A percentile compares a stretch with the other conserved stretches of the same genome.
Conservation (phyloP, 2,113 vertebrate species). For the Galemys pyrenaicus region DNA sequence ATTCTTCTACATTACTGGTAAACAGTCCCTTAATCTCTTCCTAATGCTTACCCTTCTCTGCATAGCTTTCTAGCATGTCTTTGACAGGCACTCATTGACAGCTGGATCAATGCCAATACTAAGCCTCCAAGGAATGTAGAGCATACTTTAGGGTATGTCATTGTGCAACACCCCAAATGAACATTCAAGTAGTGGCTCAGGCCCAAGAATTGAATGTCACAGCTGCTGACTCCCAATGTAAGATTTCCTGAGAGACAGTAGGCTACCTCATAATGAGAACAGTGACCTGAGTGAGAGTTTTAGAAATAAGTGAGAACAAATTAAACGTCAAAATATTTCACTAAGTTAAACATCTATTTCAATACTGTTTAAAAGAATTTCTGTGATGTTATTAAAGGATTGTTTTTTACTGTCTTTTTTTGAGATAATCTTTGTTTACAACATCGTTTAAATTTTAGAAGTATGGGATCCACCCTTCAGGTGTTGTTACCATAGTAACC, state of each 20-base stretch:
- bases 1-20: conserved; percentile 25
- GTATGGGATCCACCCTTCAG: no score
- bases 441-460: no score
- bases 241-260: not conserved
- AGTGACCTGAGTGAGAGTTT: not conserved
- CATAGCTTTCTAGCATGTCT: not conserved
- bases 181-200: not conserved
- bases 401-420: no score
- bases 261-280: not conserved
- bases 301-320: not conserved
- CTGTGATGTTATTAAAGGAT: not conserved
- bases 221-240: not conserved
- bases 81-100: not conserved
- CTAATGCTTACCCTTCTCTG: not conserved
- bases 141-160: not conserved
- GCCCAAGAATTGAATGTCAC: not conserved
- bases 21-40: conserved; percentile 10
- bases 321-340: not conserved
- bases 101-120: conserved; percentile 50
- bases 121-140: conserved; percentile 49
- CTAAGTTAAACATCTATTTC: not conserved
- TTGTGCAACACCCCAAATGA: not conserved
- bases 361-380: not conserved
- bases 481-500: no score
- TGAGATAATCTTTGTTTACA: no score